Conservation (phyloP, 2,797 vertebrate genomes). For the Acipenser oxyrinchus region DNA sequence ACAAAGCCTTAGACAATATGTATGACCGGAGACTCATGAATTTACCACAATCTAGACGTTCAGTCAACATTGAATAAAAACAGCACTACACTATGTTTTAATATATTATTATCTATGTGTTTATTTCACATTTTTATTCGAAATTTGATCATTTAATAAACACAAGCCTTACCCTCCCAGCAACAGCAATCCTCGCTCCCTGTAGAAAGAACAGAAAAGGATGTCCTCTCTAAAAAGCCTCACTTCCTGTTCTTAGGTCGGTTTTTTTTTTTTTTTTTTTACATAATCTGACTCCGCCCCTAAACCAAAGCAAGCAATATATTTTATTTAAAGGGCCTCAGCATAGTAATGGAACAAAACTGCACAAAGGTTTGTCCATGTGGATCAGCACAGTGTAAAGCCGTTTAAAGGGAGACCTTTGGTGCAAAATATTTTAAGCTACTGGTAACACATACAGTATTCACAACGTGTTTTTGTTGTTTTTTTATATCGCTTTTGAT, state of each 20-base stretch:
- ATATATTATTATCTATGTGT: not conserved
- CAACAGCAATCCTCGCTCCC: constrained; percentile 36
- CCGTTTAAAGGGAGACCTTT: no score
- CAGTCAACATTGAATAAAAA: not conserved
- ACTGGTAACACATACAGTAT: no score
- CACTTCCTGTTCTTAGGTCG: constrained; percentile 21
- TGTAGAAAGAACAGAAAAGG: not conserved
- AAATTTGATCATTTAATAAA: not conserved
- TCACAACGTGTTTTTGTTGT: no score
- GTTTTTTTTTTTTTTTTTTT: no score
- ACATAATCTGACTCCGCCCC: not conserved
- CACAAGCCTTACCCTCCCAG: constrained; percentile 63
- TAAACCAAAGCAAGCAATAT: not conserved
- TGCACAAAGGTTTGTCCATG: no score
- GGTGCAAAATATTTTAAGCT: no score
- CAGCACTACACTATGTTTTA: not conserved
- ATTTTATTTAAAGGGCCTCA: not conserved
- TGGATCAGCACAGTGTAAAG: no score
- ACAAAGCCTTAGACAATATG: constrained; percentile 3
- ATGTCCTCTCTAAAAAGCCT: constrained; percentile 10
- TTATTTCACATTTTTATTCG: not conserved
- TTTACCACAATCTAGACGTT: not conserved
- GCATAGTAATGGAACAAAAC: not conserved
- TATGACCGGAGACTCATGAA: constrained; percentile 4
- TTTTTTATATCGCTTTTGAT: no score